Evolutionary conservation across 2,797 vertebrate species (phyloP).

Genomic region (Champsocephalus esox): DNA sequence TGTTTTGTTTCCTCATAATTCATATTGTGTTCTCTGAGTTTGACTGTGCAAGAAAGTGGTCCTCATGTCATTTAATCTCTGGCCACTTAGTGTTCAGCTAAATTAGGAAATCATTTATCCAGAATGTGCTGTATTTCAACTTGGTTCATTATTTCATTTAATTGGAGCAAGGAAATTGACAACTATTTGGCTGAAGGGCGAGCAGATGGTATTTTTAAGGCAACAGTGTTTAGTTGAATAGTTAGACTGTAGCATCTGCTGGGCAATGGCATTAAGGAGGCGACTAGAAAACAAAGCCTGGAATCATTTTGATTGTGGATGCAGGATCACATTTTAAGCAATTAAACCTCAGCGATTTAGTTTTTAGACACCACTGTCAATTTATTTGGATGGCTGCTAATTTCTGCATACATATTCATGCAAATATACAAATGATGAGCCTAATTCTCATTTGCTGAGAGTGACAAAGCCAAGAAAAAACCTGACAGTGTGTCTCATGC

Average conservation of each 20-base stretch:
- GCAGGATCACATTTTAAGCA: conserved; percentile 22
- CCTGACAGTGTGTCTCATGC: conserved; percentile 54
- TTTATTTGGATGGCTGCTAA: conserved; percentile 34
- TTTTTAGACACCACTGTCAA: conserved; percentile 21
- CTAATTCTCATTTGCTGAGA: conserved; percentile 44
- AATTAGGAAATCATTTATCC: conserved; percentile 72
- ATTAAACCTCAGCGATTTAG: conserved; percentile 25
- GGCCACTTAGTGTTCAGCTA: conserved; percentile 69
- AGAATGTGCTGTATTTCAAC: conserved; percentile 62
- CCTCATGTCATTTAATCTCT: conserved; percentile 76
- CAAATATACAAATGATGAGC: conserved; percentile 21
- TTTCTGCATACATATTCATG: conserved; percentile 27
- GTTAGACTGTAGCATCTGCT: conserved; percentile 54
- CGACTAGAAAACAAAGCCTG: conserved; percentile 35
- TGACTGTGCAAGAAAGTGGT: conserved; percentile 55
- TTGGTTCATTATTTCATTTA: conserved; percentile 74
- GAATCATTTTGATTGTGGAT: not conserved
- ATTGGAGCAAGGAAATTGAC: conserved; percentile 63
- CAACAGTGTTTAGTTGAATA: conserved; percentile 50
- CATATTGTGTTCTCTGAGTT: conserved; percentile 70
- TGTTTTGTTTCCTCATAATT: conserved; percentile 70
- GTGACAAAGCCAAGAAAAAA: conserved; percentile 60
- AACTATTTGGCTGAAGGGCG: conserved; percentile 70
- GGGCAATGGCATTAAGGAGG: conserved; percentile 44
- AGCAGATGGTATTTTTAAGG: conserved; percentile 56